Base-by-base conservation (phyloP, 2,113 vertebrate species). In the Pardalotus punctatus region DNA sequence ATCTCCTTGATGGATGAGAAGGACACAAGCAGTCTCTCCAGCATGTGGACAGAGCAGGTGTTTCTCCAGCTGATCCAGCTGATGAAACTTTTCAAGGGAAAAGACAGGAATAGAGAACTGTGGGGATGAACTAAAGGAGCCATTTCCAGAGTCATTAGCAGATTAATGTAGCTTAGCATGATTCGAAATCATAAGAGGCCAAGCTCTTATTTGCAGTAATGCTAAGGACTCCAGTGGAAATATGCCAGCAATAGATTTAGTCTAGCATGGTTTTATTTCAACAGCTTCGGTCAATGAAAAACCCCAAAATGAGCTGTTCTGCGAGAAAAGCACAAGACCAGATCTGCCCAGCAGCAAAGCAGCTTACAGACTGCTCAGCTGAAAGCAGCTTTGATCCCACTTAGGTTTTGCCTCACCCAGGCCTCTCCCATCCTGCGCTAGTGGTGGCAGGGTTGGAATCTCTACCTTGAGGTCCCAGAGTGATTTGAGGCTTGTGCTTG, bases 11-110 rank as follows among this genome's bases (percentile, higher is more conserved):
- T 94, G 72, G 78, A 89, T 86, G 72, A 94, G 23, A 69, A 91
- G 83, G 60, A 91, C 14, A 15, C 36, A 69, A 71, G 65, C 8
- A 5, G 84, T 61, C 83, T 69, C 89, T 91, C n/a, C 60, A 93
- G 61, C 96, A 95, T 91, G 92, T 93, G 91, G 94, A 74, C 65
- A 54, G 74, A 93, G 71, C 96, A 97, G 96, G 92, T 95, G 93
- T 67, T 88, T 28, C 91, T 77, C 77, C 93, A 79, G 77, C 74
- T 69, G 48, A 91, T 91, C 69, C 66, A 89, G 66, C 92, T 73
- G 77, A 95, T 56, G 86, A 89, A 43, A 11, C 17, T 33, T 89
- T 97, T 88, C 76, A 62, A 84, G 82, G 88, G 89, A 80, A 29
- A 73, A 96, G 72, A 90, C 3, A 61, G 83, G 67, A 60, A 56